A percentile compares a stretch with the other conserved stretches of the same genome.
phyloP scores from a whole-genome alignment of 2,113 vertebrate genomes.

The Myrmophylax atrothorax region DNA sequence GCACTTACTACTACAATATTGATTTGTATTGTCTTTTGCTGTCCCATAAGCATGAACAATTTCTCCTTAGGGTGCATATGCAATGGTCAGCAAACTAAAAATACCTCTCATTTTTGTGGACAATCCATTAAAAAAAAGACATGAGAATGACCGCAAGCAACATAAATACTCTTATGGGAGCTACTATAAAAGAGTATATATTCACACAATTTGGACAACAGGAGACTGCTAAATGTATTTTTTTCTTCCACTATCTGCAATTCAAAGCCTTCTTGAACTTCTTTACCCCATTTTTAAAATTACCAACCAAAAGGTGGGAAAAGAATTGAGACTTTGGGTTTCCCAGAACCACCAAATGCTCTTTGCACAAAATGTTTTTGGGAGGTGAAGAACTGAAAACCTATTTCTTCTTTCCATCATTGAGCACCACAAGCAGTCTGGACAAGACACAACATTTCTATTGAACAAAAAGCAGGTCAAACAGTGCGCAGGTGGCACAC shows the following conservation, averaged over 20 bases:
- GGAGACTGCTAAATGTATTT: neutral
- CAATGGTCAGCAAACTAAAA: neutral
- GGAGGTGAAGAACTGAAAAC: neutral
- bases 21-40: neutral
- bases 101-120: neutral
- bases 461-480: neutral
- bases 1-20: neutral
- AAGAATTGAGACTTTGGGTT: neutral
- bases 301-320: neutral
- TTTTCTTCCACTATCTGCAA: neutral
- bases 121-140: neutral
- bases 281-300: neutral
- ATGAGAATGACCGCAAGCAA: neutral
- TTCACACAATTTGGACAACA: neutral
- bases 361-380: neutral
- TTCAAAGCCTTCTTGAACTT: neutral
- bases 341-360: neutral
- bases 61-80: neutral
- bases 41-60: neutral
- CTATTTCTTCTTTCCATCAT: neutral
- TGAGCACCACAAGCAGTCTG: neutral
- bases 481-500: fast-evolving
- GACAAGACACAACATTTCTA: neutral
- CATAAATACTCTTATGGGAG: neutral
- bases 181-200: neutral